A percentile compares a stretch with the other conserved stretches of the same genome.
Evolutionary conservation across 1,140 invertebrate genomes (phyloP).

Genomic region (Bombus sylvicola): DNA sequence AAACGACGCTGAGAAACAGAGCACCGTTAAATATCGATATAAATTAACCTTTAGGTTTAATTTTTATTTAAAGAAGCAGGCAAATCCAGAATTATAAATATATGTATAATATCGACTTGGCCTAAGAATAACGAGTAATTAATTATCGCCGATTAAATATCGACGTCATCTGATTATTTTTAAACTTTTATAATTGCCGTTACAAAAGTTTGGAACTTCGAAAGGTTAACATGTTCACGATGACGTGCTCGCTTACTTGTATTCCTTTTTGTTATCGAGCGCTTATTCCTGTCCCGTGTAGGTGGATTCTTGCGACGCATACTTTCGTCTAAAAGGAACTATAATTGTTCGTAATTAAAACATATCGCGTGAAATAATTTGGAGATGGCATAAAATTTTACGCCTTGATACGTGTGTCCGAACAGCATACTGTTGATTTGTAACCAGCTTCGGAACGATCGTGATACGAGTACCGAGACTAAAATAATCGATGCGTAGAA

Average conservation of each 20-base stretch:
- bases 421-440: background rate
- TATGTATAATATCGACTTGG: no score
- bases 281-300: background rate
- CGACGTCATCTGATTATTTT: background rate
- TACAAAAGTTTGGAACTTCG: background rate
- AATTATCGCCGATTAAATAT: background rate
- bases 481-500: no score
- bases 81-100: background rate
- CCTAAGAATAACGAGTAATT: background rate
- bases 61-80: no score
- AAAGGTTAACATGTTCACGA: background rate
- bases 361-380: conserved; percentile 24
- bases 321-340: background rate
- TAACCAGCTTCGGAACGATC: background rate
- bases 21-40: background rate
- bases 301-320: conserved; percentile 31
- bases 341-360: background rate
- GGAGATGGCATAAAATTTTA: conserved; percentile 10
- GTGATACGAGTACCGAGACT: background rate
- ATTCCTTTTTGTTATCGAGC: background rate
- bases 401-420: background rate
- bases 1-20: no score
- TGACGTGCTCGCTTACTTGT: conserved; percentile 2
- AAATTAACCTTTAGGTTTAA: background rate
- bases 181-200: background rate